Conservation (phyloP, 1,140 invertebrate species). For the Drosophila kikkawai region DNA sequence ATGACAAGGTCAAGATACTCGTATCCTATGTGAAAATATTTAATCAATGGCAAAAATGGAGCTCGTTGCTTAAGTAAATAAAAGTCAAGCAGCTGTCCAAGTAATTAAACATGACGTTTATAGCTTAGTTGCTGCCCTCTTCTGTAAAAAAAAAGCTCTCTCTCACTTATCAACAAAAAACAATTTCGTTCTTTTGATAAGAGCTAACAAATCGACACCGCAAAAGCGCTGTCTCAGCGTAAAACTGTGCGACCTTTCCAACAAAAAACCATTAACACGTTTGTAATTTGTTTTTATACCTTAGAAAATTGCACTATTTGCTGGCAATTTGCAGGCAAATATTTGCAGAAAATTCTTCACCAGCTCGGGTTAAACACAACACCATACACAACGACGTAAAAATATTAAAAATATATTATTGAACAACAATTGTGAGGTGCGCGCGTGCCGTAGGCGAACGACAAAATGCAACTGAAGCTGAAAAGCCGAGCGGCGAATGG, state of each 20-base stretch:
- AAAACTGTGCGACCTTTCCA: constrained; percentile 32
- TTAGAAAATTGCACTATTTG: constrained; percentile 27
- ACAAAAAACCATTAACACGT: not conserved
- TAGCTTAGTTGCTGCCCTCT: not conserved
- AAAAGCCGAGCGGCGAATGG: constrained; percentile 43
- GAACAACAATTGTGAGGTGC: constrained; percentile 48
- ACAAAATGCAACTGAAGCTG: constrained; percentile 83
- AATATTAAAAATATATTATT: constrained; percentile 19
- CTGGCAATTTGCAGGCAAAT: constrained; percentile 39
- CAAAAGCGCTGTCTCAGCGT: constrained; percentile 29
- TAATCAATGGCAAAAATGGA: constrained; percentile 40
- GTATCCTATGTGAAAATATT: constrained; percentile 52
- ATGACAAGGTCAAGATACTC: constrained; percentile 66
- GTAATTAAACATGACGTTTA: constrained; percentile 39
- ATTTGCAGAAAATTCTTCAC: constrained; percentile 12
- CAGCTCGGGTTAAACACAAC: constrained; percentile 3
- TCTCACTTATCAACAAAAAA: constrained; percentile 55
- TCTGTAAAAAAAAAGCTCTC: constrained; percentile 13
- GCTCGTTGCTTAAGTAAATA: constrained; percentile 19
- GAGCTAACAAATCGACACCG: constrained; percentile 31
- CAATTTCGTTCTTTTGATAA: constrained; percentile 57
- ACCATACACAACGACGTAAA: not conserved
- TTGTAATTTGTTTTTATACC: constrained; percentile 29
- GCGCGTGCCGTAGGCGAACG: constrained; percentile 63
- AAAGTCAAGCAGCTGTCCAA: constrained; percentile 34